These are phyloP conservation scores for Bombyx mori DNA, from an alignment of 1,140 invertebrate species.

Conservation along the genomic window ASM3026992v2 NC_085132.1:2660001-2660500, in stretches of 20 bases:
- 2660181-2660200: conserved; percentile 75
- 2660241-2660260: conserved; percentile 35
- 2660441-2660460: too few species aligned
- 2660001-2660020: too few species aligned
- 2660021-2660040: too few species aligned
- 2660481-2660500: too few species aligned
- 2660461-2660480: too few species aligned
- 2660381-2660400: too few species aligned
- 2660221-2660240: conserved; percentile 27
- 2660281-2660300: conserved; percentile 13
- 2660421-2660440: too few species aligned
- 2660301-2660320: too few species aligned
- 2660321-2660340: too few species aligned
- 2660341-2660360: too few species aligned
- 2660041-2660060: neutral
- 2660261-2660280: conserved; percentile 74
- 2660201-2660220: conserved; percentile 77
- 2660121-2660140: conserved; percentile 31
- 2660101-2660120: conserved; percentile 76
- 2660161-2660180: conserved; percentile 33
- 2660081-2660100: conserved; percentile 67
- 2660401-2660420: too few species aligned
- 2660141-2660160: conserved; percentile 65
- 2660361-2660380: too few species aligned
- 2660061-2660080: neutral